These are phyloP conservation scores for Isichthys henryi DNA, from an alignment of 2,113 vertebrate genomes.

Conservation along the genomic window DNA sequence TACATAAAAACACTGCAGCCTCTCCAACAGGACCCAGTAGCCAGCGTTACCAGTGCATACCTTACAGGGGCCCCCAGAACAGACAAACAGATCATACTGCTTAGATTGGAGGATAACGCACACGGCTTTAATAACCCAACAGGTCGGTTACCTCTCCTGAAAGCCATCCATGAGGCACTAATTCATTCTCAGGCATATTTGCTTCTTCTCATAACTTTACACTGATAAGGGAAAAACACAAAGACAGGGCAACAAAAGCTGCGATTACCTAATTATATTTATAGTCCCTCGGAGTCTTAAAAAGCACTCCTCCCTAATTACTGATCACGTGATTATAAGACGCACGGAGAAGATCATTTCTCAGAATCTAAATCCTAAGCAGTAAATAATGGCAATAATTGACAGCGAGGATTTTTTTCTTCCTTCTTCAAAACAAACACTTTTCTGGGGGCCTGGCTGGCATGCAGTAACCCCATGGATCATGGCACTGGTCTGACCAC, in stretches of 20 bases:
- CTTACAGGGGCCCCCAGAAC: background rate
- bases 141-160: background rate
- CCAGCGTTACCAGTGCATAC: background rate
- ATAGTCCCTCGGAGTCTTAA: constrained; percentile 54
- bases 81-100: background rate
- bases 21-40: background rate
- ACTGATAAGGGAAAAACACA: constrained; percentile 26
- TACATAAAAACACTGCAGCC: background rate
- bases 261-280: constrained; percentile 72
- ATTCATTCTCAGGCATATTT: background rate
- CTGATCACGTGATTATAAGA: constrained; percentile 50
- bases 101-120: background rate
- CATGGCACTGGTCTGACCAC: background rate
- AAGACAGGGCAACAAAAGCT: constrained; percentile 43
- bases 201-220: background rate
- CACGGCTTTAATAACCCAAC: background rate
- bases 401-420: constrained; percentile 24
- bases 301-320: constrained; percentile 57
- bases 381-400: constrained; percentile 51
- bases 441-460: constrained; percentile 41
- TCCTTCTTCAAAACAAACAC: constrained; percentile 46
- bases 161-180: background rate
- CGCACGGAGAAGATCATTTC: constrained; percentile 54
- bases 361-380: constrained; percentile 46
- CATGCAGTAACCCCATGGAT: constrained; percentile 32